Evolutionary conservation across 2,888 invertebrate species (phyloP).

Genomic region (Eristalis pertinax): DNA sequence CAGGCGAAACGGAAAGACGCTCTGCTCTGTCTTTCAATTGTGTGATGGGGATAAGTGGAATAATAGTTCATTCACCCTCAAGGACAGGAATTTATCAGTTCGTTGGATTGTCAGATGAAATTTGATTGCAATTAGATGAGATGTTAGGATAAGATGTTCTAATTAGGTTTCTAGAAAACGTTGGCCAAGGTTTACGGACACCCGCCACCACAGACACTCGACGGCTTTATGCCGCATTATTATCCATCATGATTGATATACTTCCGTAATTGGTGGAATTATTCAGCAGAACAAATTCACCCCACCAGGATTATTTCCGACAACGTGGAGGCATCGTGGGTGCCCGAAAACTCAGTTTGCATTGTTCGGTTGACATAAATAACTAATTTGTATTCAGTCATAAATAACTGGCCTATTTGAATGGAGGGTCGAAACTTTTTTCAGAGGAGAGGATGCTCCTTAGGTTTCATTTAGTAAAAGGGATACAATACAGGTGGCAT

Average conservation of each 20-base stretch:
- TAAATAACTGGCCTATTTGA: slow-evolving; percentile 14
- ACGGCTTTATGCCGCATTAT: neutral
- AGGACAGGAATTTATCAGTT: slow-evolving; percentile 17
- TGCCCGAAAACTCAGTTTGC: slow-evolving; percentile 25
- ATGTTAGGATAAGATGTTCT: neutral
- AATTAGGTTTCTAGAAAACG: neutral
- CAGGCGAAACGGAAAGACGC: neutral
- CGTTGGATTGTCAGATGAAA: slow-evolving; percentile 12
- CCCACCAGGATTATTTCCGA: neutral
- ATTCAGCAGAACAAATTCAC: neutral
- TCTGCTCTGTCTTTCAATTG: slow-evolving; percentile 8
- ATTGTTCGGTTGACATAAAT: slow-evolving; percentile 37
- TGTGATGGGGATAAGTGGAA: neutral
- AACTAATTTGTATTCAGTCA: slow-evolving; percentile 45
- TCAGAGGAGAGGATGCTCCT: neutral
- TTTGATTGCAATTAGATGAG: slow-evolving; percentile 37
- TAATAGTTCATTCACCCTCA: slow-evolving; percentile 7
- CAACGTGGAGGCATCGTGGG: neutral
- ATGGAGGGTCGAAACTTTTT: neutral
- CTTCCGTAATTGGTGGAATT: slow-evolving; percentile 1
- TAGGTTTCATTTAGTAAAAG: neutral
- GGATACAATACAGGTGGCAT: neutral
- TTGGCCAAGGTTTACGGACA: neutral
- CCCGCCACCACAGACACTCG: neutral
- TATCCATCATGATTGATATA: neutral